Evolutionary conservation across 2,113 vertebrate species (phyloP), one percentile per base, ranked within the genome.

Genomic region (Prochilodus magdalenae): DNA sequence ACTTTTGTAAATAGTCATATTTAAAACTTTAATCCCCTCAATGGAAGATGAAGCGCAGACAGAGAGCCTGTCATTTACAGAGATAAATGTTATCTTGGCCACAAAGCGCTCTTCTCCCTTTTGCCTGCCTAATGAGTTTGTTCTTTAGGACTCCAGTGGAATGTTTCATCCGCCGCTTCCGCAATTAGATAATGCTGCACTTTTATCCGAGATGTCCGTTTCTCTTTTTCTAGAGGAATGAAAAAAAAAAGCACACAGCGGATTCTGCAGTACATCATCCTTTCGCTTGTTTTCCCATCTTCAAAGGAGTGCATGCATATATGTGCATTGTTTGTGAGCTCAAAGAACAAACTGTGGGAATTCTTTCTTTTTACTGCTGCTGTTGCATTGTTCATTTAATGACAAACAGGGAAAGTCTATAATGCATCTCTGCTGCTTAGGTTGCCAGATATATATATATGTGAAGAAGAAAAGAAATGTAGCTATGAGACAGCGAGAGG

Each of bases 1-100:
- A 95, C 94, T 95, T 95, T 94, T 94, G 93, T 93, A 94, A 94
- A 92, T 93, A 94, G 92, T 95, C 94, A 94, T 94, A 95, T 96
- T 93, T 94, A 83, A 86, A 94, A 94, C 91, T 94, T 90, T 93
- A 94, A 94, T 96, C 94, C 94, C 91, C 90, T 94, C 90, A 91
- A 91, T 91, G 84, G 89, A 91, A 95, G 95, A 95, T 95, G 94
- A 95, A 94, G 93, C 94, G 93, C 80, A 88, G 87, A 92, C 95
- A 94, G 95, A 94, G 93, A 94, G 92, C 88, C 92, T 91, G 92
- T 94, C 94, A 94, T 94, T 92, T 92, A 88, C 71, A 91, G 92
- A 95, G 94, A 96, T 95, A 96, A 96, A 94, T 93, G 94, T 88
- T 86, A 86, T 88, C 85, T 86, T 62, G 29, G 60, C 76, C 75